A percentile compares a stretch with the other conserved stretches of the same genome.
phyloP scores from a whole-genome alignment of 53 echinoderm and acorn worm species.

The Mesocentrotus franciscanus region DNA sequence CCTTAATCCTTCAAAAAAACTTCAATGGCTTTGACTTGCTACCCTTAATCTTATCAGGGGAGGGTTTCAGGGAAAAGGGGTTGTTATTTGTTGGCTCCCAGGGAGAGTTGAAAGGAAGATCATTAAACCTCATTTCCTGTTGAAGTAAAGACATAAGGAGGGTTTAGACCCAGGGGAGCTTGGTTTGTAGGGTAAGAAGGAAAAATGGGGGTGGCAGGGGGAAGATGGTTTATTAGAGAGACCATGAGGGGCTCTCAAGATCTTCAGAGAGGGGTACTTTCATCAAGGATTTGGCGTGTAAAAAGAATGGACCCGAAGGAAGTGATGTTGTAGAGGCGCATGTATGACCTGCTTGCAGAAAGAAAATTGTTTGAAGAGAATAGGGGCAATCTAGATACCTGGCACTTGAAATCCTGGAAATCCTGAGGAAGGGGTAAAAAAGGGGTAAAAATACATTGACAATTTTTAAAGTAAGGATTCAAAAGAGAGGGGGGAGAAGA shows the following conservation, averaged over 20 bases:
- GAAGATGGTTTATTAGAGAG: background rate
- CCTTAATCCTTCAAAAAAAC: background rate
- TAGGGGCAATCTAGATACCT: background rate
- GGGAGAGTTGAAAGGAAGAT: constrained; percentile 11
- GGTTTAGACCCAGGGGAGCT: background rate
- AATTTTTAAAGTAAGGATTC: background rate
- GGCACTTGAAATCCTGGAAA: background rate
- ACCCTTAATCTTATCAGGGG: background rate
- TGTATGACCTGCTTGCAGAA: background rate
- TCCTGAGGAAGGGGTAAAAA: background rate
- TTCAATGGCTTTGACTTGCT: background rate
- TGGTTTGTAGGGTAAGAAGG: background rate
- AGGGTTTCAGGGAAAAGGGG: constrained; percentile 5
- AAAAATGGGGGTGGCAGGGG: background rate
- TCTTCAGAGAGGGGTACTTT: background rate
- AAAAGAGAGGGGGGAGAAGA: background rate
- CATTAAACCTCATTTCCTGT: constrained; percentile 55
- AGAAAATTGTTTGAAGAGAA: background rate
- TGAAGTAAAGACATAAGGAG: background rate
- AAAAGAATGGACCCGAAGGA: background rate
- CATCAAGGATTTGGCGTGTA: background rate
- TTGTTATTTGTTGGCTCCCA: background rate
- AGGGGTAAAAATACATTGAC: background rate
- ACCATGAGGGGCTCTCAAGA: background rate
- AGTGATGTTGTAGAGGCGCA: background rate